phyloP scores from a whole-genome alignment of 2,113 vertebrate genomes.

The Hyperoodon ampullatus region DNA sequence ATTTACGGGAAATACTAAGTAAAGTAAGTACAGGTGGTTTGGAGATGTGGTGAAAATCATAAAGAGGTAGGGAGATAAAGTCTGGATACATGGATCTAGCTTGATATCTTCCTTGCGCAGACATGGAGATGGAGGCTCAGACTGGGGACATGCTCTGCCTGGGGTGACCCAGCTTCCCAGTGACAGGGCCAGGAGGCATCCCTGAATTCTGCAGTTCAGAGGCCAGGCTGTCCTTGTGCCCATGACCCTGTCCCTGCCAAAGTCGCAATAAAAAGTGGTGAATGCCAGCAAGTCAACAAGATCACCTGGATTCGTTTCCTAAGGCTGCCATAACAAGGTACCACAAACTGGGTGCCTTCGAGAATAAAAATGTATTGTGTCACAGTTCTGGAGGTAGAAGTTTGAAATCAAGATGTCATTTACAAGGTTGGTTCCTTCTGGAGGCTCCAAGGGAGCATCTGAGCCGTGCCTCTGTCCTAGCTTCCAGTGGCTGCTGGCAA shows the following conservation, averaged over 20 bases:
- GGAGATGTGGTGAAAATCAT: not conserved
- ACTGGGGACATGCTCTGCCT: rapidly evolving
- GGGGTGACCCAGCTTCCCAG: not conserved
- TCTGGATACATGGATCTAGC: not conserved
- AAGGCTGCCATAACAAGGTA: not conserved
- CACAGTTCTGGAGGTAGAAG: not conserved
- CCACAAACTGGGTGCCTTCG: no score
- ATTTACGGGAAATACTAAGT: not conserved
- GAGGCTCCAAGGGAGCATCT: rapidly evolving
- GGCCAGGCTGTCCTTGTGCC: not conserved
- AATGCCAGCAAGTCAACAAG: not conserved
- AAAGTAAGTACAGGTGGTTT: not conserved
- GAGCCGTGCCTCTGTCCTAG: not conserved
- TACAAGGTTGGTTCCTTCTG: not conserved
- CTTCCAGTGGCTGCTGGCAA: not conserved
- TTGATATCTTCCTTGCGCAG: not conserved
- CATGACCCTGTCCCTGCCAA: not conserved
- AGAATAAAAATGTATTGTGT: rapidly evolving
- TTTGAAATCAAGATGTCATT: not conserved
- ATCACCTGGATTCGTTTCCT: rapidly evolving
- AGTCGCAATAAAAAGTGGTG: not conserved
- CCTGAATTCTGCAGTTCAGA: not conserved
- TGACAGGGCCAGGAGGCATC: not conserved
- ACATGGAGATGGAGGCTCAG: not conserved
- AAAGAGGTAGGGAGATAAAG: no score